These are phyloP conservation scores for Apotomis turbidana DNA, from an alignment of 2,888 invertebrate genomes.

Conservation along the genomic window DNA sequence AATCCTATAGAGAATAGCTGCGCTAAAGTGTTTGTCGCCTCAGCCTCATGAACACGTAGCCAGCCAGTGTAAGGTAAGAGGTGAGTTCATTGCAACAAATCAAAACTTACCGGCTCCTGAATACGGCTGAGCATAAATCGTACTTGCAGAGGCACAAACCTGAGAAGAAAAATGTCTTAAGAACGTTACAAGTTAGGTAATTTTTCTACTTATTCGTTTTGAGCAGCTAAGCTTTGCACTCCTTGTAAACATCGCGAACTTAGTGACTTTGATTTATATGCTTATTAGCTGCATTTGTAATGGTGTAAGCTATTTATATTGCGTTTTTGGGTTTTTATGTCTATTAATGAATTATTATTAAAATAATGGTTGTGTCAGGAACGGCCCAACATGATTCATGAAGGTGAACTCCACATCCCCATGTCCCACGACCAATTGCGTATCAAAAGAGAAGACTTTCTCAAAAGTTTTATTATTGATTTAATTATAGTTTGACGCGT, in stretches of 20 bases:
- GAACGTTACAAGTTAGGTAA: neutral
- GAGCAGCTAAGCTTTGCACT: neutral
- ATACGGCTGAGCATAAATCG: constrained; percentile 47
- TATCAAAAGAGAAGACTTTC: no score
- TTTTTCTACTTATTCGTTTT: neutral
- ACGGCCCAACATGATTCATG: no score
- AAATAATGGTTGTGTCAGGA: no score
- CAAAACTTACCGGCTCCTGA: constrained; percentile 57
- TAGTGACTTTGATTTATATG: constrained; percentile 17
- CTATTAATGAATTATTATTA: no score
- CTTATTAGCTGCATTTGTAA: constrained; percentile 16
- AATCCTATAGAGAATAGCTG: no score
- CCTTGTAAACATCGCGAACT: constrained; percentile 26
- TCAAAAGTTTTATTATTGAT: no score
- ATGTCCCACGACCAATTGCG: no score
- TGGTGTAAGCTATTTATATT: neutral
- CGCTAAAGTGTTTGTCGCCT: neutral
- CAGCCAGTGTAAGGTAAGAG: constrained; percentile 47
- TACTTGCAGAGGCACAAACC: neutral
- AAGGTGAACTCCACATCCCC: no score
- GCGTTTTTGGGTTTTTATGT: neutral
- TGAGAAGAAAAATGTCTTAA: constrained; percentile 6
- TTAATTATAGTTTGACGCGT: no score
- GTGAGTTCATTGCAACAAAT: constrained; percentile 64
- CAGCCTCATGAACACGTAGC: constrained; percentile 33